A percentile compares a stretch with the other conserved stretches of the same genome.
Evolutionary conservation across 2,113 vertebrate species (phyloP).

Genomic region (Hyperoodon ampullatus): DNA sequence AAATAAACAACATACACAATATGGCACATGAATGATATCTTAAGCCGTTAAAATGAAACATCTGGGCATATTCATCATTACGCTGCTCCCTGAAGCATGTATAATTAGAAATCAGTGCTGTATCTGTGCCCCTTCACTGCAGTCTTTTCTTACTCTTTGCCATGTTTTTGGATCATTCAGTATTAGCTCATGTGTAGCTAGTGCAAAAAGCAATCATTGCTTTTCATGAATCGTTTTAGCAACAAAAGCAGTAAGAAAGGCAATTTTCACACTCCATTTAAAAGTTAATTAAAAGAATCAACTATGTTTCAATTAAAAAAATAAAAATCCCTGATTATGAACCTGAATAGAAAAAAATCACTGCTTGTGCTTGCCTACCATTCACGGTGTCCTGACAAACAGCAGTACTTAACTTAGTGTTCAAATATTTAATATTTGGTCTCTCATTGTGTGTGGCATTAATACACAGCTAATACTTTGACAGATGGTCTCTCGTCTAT

Average conservation of each 20-base stretch:
- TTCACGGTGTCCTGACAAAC: not conserved
- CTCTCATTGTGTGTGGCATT: not conserved
- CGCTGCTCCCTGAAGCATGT: not conserved
- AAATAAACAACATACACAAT: slow-evolving; percentile 15
- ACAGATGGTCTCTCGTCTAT: not conserved
- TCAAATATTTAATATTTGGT: not conserved
- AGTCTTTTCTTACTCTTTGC: not conserved
- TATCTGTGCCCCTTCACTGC: not conserved
- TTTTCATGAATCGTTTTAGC: not conserved
- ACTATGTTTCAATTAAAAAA: not conserved
- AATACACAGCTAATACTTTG: not conserved
- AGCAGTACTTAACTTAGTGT: too few species aligned
- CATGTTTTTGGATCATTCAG: not conserved
- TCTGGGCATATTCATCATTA: not conserved
- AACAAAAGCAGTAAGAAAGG: not conserved
- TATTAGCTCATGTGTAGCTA: not conserved
- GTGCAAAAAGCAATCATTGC: not conserved
- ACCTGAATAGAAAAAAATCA: not conserved
- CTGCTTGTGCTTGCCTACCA: not conserved
- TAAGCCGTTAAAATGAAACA: not conserved
- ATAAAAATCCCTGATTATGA: not conserved
- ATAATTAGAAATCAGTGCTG: not conserved
- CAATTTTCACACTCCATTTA: not conserved
- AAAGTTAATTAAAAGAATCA: not conserved
- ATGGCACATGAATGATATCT: not conserved